These are phyloP conservation scores for Ciconia nigra DNA, from an alignment of 2,797 vertebrate species.

Conservation along the genomic window DNA sequence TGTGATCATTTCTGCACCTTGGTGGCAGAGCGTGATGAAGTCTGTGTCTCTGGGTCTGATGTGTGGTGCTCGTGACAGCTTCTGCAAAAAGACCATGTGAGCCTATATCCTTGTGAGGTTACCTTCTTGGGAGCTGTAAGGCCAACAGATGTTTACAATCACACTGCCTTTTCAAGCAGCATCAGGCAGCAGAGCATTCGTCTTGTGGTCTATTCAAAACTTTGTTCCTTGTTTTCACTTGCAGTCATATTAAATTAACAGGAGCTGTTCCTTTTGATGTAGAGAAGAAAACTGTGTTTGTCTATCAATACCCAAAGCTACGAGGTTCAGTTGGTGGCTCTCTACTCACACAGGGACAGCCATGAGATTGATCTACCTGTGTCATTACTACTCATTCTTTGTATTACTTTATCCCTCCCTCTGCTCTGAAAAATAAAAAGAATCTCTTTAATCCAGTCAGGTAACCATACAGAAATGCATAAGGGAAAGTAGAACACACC, in stretches of 20 bases:
- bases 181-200: neutral
- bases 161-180: neutral
- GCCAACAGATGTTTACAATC: neutral
- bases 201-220: neutral
- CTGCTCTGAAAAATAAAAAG: neutral
- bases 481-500: neutral
- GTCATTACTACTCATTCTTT: neutral
- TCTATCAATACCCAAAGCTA: neutral
- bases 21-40: neutral
- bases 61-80: neutral
- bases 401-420: neutral
- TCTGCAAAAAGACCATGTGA: neutral
- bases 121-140: neutral
- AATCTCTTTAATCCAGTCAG: neutral
- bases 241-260: neutral
- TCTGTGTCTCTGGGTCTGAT: neutral
- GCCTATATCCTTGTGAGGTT: neutral
- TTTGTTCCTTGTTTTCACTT: neutral
- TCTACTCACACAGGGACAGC: neutral
- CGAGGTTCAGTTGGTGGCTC: neutral
- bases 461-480: neutral
- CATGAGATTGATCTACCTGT: neutral
- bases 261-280: neutral
- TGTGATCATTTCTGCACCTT: neutral
- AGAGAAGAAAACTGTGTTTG: neutral